Base-by-base conservation (phyloP, 1,140 invertebrate genomes). In the Drosophila novamexicana region DNA sequence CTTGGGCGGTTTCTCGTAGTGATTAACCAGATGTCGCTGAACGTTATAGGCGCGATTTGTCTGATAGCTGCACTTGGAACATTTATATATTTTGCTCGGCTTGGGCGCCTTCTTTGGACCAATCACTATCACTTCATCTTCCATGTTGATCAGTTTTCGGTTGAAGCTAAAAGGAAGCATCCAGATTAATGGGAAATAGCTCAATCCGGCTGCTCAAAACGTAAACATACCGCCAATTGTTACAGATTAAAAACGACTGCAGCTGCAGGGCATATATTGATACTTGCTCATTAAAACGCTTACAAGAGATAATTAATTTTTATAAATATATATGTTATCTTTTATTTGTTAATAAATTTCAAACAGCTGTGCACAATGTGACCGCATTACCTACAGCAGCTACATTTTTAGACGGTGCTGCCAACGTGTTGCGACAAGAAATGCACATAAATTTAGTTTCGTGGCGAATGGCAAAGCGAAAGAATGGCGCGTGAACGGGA, bases 1-100 rank as follows among this genome's bases (percentile, higher is more conserved):
- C 44, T 32, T 68, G 14, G 71, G 65, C 2, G 65, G 70, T 16
- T 68, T 61, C 10, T 69, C 50, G 6, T 37, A 49, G n/a, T 74
- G 71, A 8, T 62, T 59, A 40, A 7, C 29, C 9, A 59, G 6
- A 18, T 59, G 57, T 0, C 57, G 57, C 22, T 59, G 57, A 7
- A 59, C 14, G 22, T 59, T 59, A 16, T 59, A 59, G 7, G 29
- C 42, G 14, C 57, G 57, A 47, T 59, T 59, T n/a, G 57, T 59
- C n/a, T 45, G 42, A 16, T 59, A 59, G 42, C 42, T 59, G 10
- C 57, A 59, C 16, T 47, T 59, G 10, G 57, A 3, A 6, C 57
- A 59, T 18, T 36, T 47, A 22, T 59, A 59, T 18, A 59, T 18
- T 47, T 47, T 59, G 12, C 2, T n/a, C 0, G 42, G 10, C 7